Conservation (phyloP, 2,797 vertebrate genomes). For the Mormyrops attenuatus region DNA sequence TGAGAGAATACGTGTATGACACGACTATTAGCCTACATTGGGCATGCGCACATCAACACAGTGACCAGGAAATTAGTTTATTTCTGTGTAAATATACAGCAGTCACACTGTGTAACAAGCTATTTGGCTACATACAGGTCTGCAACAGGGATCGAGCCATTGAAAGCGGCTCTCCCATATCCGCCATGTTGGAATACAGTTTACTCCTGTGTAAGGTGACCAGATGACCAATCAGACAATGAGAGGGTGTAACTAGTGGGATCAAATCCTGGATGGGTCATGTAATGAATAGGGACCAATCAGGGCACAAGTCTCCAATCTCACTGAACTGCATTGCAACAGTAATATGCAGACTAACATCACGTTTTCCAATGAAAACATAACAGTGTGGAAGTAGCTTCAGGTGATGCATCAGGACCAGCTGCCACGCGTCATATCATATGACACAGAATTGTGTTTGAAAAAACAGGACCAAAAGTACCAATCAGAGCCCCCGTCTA, state of each 20-base stretch:
- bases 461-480: conserved; percentile 14
- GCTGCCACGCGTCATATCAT: not conserved
- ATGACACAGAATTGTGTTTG: not conserved
- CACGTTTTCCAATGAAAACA: not conserved
- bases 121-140: not conserved
- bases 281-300: not conserved
- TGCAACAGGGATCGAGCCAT: not conserved
- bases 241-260: not conserved
- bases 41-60: not conserved
- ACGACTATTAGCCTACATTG: not conserved
- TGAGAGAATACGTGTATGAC: not conserved
- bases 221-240: not conserved
- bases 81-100: not conserved
- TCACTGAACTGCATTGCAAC: not conserved
- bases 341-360: not conserved
- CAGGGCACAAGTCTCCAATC: not conserved
- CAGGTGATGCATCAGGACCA: not conserved
- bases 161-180: not conserved
- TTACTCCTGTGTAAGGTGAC: not conserved
- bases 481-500: not conserved
- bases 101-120: not conserved
- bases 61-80: not conserved
- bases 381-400: not conserved
- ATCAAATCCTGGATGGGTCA: not conserved
- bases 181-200: not conserved